Base-by-base conservation (phyloP, 2,888 invertebrate genomes). In the Morpho helenor region DNA sequence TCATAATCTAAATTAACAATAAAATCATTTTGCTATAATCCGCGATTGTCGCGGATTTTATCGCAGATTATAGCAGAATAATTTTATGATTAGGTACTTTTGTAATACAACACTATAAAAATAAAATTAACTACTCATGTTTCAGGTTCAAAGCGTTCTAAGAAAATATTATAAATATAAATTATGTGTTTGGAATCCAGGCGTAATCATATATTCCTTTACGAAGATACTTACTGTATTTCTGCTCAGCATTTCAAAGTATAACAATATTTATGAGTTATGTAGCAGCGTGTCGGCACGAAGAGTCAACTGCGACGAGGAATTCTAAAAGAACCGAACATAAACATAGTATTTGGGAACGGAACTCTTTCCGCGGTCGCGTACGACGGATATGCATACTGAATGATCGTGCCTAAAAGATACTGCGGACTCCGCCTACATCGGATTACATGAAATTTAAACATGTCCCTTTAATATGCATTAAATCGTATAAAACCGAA, bases 331-430 rank as follows among this genome's bases (percentile, higher is more conserved):
- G 83, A 85, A 87, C 79, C 84, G 75, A 80, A 83, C 79, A 84
- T 83, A 83, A 84, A 87, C 84, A 84, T 81, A 79, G 82, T 86
- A 88, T 88, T 89, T 87, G 87, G 87, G 82, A 85, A 84, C 85
- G 84, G 86, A 86, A 83, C 83, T 87, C 83, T 83, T 87, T 82
- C 84, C 82, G 84, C 79, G 87, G 84, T 82, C 85, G 86, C 82
- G 80, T 84, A 85, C 82, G 87, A 84, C 87, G 89, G 87, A 88
- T 89, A 83, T 87, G 79, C 90, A 90, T 90, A 87, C 88, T 87
- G 87, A 90, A 84, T 84, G 88, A 87, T 81, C 87, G 86, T 84
- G 82, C 88, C 87, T 88, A 87, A 88, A 89, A 90, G 88, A 89
- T 85, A 89, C 84, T 87, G 87, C 87, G 83, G 89, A 84, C 83